Percentiles rank a stretch among this genome's conserved stretches.
phyloP scores from a whole-genome alignment of 2,113 vertebrate genomes.

The Gambusia holbrooki region DNA sequence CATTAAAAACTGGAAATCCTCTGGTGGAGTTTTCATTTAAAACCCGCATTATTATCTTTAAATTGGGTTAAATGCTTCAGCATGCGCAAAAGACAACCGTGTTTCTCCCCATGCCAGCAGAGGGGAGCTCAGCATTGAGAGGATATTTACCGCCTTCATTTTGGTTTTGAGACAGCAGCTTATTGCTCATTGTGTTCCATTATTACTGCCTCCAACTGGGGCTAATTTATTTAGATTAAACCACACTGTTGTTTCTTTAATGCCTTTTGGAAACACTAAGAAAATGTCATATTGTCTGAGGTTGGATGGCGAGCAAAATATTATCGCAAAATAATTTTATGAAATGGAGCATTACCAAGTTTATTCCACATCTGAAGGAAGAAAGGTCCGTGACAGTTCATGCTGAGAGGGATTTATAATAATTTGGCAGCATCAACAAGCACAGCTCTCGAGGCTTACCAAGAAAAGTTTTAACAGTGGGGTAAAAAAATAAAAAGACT shows the following conservation, averaged over 20 bases:
- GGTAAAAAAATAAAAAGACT: not conserved
- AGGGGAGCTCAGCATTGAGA: slow-evolving; percentile 56
- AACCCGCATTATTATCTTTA: slow-evolving; percentile 40
- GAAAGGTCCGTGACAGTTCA: slow-evolving; percentile 1
- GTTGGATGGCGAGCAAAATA: slow-evolving; percentile 49
- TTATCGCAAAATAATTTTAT: slow-evolving; percentile 49
- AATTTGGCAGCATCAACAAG: not conserved
- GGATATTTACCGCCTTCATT: slow-evolving; percentile 83
- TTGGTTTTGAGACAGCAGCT: slow-evolving; percentile 75
- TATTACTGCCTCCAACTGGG: slow-evolving; percentile 81
- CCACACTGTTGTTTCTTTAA: slow-evolving; percentile 76
- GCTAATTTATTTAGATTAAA: slow-evolving; percentile 85
- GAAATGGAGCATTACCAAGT: slow-evolving; percentile 49
- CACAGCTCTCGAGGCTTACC: not conserved
- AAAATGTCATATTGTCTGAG: slow-evolving; percentile 30
- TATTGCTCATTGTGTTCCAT: slow-evolving; percentile 77
- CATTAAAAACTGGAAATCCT: slow-evolving; percentile 13
- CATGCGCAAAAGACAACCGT: slow-evolving; percentile 22
- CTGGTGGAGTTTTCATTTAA: slow-evolving; percentile 27
- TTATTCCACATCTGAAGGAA: slow-evolving; percentile 31
- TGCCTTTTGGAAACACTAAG: slow-evolving; percentile 47
- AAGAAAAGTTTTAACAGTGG: not conserved
- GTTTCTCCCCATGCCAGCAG: slow-evolving; percentile 36
- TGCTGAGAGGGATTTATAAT: slow-evolving; percentile 13
- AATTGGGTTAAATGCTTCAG: slow-evolving; percentile 56